Base-by-base conservation (phyloP, 2,797 vertebrate genomes). In the Acanthiza pusilla region DNA sequence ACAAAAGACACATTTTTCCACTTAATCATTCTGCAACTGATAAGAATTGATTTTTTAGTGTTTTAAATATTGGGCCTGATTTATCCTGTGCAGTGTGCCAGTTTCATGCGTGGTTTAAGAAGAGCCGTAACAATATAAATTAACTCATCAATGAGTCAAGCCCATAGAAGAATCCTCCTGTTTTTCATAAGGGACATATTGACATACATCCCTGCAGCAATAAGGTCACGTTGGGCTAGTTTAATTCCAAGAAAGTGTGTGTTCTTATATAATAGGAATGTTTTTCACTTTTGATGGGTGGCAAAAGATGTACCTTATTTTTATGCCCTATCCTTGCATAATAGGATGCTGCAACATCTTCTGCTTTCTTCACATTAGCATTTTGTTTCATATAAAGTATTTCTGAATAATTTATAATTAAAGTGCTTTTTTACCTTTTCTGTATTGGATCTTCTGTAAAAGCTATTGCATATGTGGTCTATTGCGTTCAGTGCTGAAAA, bases 361-460 rank as follows among this genome's bases (percentile, higher is more conserved):
- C 51, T 51, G 13, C 63, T 85, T 94, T 75, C 70, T 94, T 91
- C 76, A 78, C 2, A 0, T 45, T 73, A 83, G 91, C 22, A 34
- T 91, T 92, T 94, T 88, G 78, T 85, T 94, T 95, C 23, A 48
- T 79, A 26, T 72, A 66, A 84, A 84, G 30, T 88, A 70, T 77
- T 93, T 91, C 54, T 94, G 76, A 94, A 93, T 91, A 95, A 94
- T 95, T 96, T 94, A 84, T 89, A 65, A 72, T 88, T 85, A 78
- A 91, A 96, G 77, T 95, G 85, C 29, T 75, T 87, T 92, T 91
- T 68, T 60, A 84, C 32, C 16, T 84, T 82, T 93, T 93, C 45
- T 75, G 22, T 38, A 50, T 61, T 89, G 63, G 87, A 88, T 55
- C 68, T 83, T 7, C 42, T 53, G 38, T 73, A 88, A 90, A 89